Evolutionary conservation across 2,113 vertebrate species (phyloP), one percentile per base, ranked within the genome.

Genomic region (Centropus unirufus): DNA sequence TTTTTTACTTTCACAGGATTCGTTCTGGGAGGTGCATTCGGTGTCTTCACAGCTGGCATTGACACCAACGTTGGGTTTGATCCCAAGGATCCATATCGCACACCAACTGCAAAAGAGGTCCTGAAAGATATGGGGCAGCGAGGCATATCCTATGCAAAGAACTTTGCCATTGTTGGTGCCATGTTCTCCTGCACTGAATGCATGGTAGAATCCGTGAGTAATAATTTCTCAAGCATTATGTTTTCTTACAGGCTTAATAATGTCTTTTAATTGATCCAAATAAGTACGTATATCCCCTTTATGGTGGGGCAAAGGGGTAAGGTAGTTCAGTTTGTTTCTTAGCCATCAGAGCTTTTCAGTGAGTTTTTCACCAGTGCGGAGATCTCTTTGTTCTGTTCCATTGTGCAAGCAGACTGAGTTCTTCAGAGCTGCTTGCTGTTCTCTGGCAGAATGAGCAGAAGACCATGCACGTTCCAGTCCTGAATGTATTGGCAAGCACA

Each of bases 101-200:
- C 99, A 0, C 99, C 99, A 1, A 99, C 99, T 0, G 99, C 99
- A 5, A 98, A 95, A 84, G 99, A 99, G 91, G 99, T 99, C 58
- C 98, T 99, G n/a, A 99, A 98, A 97, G 99, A 99, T 90, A 99
- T 99, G 99, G 99, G 99, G 4, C 99, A 99, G 97, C 97, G 99
- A 92, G 99, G 99, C 85, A 98, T 99, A 97, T 99, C 99, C 22
- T 99, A 99, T 1, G 99, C 99, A 74, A 99, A 99, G 97, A 99
- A 99, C 97, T 99, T 99, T 1, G 99, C 99, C 87, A 99, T 99
- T 1, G 98, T 99, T 77, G 99, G 99, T 0, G 99, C 99, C 78
- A 99, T 99, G 99, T 99, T 99, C 96, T 99, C 99, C 68, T 99
- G 99, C 92, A 99, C 99, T 0, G 99, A 99, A 91, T 99, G 99